phyloP scores from a whole-genome alignment of 2,888 invertebrate genomes.

The Xestia ashworthii region DNA sequence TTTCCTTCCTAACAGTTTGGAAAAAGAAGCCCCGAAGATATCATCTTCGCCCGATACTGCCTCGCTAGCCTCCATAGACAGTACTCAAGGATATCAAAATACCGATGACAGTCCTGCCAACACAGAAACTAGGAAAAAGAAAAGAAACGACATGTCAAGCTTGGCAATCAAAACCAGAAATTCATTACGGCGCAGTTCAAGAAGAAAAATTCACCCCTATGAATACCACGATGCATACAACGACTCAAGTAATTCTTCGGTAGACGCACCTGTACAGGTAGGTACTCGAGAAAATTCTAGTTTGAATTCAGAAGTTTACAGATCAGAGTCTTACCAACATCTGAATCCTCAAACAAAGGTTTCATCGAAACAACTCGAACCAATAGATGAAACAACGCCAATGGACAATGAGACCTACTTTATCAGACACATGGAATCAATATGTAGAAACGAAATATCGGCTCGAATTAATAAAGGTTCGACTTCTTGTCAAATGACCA shows the following conservation, averaged over 20 bases:
- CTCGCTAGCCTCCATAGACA: slow-evolving; percentile 75
- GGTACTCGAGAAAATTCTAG: slow-evolving; percentile 70
- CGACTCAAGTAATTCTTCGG: slow-evolving; percentile 76
- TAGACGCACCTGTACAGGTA: slow-evolving; percentile 62
- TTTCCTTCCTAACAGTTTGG: slow-evolving; percentile 74
- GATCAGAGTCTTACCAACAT: slow-evolving; percentile 82
- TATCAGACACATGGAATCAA: slow-evolving; percentile 48
- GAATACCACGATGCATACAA: slow-evolving; percentile 71
- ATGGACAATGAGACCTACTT: slow-evolving; percentile 51
- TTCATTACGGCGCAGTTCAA: slow-evolving; percentile 59
- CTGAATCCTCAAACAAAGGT: slow-evolving; percentile 72
- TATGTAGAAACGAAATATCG: slow-evolving; percentile 51
- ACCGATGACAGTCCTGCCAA: slow-evolving; percentile 78
- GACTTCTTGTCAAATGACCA: slow-evolving; percentile 38
- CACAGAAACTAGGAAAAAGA: slow-evolving; percentile 69
- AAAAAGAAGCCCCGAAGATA: slow-evolving; percentile 57
- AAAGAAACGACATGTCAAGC: slow-evolving; percentile 69
- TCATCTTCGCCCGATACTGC: slow-evolving; percentile 68
- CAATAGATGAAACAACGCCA: slow-evolving; percentile 75
- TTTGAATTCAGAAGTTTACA: slow-evolving; percentile 72
- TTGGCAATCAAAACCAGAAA: slow-evolving; percentile 66
- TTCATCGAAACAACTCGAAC: slow-evolving; percentile 67
- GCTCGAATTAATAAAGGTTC: slow-evolving; percentile 24
- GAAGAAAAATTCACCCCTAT: slow-evolving; percentile 66
- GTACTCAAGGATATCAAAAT: slow-evolving; percentile 84